These are phyloP conservation scores for Danionella cerebrum DNA, from an alignment of 2,113 vertebrate genomes.

Conservation along the genomic window DNA sequence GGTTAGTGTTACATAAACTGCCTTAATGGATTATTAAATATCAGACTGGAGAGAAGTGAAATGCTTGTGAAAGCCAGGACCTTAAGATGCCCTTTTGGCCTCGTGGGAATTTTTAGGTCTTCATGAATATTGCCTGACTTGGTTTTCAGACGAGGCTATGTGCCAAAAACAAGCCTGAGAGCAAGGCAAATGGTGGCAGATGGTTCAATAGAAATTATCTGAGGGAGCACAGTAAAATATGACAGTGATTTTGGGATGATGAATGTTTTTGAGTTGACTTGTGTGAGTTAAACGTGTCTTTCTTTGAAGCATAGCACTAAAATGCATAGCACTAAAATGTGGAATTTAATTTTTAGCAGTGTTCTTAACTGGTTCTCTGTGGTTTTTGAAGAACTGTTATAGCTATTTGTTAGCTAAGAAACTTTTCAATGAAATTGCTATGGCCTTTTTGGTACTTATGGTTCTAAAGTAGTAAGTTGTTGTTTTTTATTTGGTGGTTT, in stretches of 20 bases:
- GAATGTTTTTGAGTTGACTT: not conserved
- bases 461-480: too few relatives aligned
- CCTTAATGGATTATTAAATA: constrained; percentile 37
- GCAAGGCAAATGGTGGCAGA: not conserved
- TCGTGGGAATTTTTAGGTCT: constrained; percentile 11
- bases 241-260: too few relatives aligned
- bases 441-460: too few relatives aligned
- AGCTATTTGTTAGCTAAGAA: too few relatives aligned
- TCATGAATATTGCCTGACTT: not conserved
- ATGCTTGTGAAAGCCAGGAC: constrained; percentile 13
- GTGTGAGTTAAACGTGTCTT: too few relatives aligned
- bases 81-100: not conserved
- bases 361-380: too few relatives aligned
- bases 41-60: constrained; percentile 2
- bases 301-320: too few relatives aligned
- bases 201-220: not conserved
- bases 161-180: not conserved
- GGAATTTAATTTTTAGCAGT: too few relatives aligned
- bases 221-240: not conserved
- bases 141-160: not conserved
- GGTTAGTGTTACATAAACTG: constrained; percentile 33
- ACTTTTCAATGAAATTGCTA: too few relatives aligned
- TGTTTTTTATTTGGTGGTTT: too few relatives aligned
- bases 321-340: too few relatives aligned
- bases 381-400: too few relatives aligned